Evolutionary conservation across 2,888 invertebrate species (phyloP).

Genomic region (Melinaea marsaeus): DNA sequence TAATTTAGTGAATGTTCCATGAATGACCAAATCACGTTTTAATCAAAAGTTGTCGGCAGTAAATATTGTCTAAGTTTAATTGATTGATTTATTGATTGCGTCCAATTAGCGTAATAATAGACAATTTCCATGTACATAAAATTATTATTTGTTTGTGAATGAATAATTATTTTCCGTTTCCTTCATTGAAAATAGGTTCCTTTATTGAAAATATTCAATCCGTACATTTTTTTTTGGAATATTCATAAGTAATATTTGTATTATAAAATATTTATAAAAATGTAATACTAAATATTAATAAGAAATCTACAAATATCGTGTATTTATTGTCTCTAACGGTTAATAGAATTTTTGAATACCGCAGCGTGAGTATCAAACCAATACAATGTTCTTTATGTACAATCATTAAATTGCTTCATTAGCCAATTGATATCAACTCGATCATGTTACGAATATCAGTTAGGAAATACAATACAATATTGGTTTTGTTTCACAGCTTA

Average conservation of each 20-base stretch:
- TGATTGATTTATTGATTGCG: constrained; percentile 1
- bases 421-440: constrained; percentile 52
- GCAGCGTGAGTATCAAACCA: constrained; percentile 20
- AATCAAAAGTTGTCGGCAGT: not conserved
- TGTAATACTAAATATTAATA: no score
- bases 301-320: no score
- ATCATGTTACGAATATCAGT: constrained; percentile 59
- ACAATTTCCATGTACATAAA: not conserved
- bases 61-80: not conserved
- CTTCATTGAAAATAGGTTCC: no score
- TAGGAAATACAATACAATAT: constrained; percentile 59
- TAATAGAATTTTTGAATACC: not conserved
- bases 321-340: no score
- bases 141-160: no score
- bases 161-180: no score
- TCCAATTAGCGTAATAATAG: not conserved
- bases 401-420: constrained; percentile 43
- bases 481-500: constrained; percentile 39
- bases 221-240: no score
- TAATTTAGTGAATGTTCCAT: constrained; percentile 16
- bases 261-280: no score
- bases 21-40: not conserved
- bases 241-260: no score
- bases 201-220: no score
- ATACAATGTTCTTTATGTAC: constrained; percentile 38